Percentiles rank a stretch among this genome's conserved stretches.
Evolutionary conservation across 2,888 invertebrate species (phyloP).

Genomic region (Papilio protenor): DNA sequence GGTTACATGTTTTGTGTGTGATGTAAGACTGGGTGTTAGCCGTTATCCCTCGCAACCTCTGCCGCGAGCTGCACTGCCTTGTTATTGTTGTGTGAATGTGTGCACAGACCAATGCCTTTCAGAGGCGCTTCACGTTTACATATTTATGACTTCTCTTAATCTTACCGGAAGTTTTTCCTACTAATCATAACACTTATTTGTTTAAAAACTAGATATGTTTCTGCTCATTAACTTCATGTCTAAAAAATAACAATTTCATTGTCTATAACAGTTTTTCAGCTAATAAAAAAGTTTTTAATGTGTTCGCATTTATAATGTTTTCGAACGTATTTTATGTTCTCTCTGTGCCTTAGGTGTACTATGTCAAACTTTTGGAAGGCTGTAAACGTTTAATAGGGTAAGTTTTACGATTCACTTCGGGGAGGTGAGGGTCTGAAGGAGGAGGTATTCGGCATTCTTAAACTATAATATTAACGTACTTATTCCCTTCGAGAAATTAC

Average conservation of each 20-base stretch:
- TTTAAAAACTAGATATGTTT: neutral
- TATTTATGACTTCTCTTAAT: neutral
- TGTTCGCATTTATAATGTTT: slow-evolving; percentile 41
- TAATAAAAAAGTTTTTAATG: slow-evolving; percentile 31
- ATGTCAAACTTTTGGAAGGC: slow-evolving; percentile 57
- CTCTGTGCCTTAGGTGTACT: slow-evolving; percentile 46
- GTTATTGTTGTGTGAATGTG: slow-evolving; percentile 46
- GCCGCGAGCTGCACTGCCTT: slow-evolving; percentile 50
- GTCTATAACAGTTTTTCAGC: neutral
- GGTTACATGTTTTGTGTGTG: slow-evolving; percentile 42
- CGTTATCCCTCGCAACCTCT: slow-evolving; percentile 49
- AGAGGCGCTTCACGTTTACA: slow-evolving; percentile 12
- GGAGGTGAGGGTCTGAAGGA: slow-evolving; percentile 45
- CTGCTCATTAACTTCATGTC: neutral
- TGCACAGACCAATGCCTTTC: slow-evolving; percentile 36
- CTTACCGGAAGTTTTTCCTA: neutral
- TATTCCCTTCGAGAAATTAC: neutral
- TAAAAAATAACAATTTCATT: slow-evolving; percentile 15
- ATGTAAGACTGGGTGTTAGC: slow-evolving; percentile 35
- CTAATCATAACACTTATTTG: neutral
- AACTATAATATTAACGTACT: slow-evolving; percentile 6
- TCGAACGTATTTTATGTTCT: slow-evolving; percentile 46
- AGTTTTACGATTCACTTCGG: slow-evolving; percentile 66
- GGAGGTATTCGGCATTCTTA: slow-evolving; percentile 36
- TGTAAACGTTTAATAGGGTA: slow-evolving; percentile 81